A percentile compares a stretch with the other conserved stretches of the same genome.
Conservation (phyloP, 2,888 invertebrate species). For the Pyrrhosoma nymphula region DNA sequence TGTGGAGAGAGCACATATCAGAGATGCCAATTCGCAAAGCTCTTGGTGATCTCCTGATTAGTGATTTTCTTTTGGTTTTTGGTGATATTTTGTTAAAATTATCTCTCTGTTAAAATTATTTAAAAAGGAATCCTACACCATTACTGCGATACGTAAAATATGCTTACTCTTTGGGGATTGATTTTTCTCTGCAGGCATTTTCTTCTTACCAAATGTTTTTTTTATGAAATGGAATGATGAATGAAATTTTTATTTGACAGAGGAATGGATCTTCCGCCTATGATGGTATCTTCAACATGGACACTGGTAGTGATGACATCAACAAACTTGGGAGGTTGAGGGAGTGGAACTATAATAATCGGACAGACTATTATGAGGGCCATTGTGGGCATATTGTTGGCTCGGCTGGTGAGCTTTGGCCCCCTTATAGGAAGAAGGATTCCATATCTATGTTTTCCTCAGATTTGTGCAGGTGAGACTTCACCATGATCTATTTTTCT, state of each 20-base stretch:
- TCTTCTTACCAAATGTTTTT: too few relatives aligned
- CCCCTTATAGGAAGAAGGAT: slow-evolving; percentile 82
- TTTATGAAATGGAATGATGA: too few relatives aligned
- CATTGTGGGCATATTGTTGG: slow-evolving; percentile 84
- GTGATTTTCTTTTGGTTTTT: too few relatives aligned
- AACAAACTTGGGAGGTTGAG: slow-evolving; percentile 83
- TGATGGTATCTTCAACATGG: slow-evolving; percentile 89
- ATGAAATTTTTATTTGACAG: slow-evolving; percentile 77
- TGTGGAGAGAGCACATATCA: too few relatives aligned
- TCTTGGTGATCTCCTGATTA: too few relatives aligned
- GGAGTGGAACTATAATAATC: slow-evolving; percentile 85
- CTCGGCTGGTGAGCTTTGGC: slow-evolving; percentile 90
- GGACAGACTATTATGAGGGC: slow-evolving; percentile 79
- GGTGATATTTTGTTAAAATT: too few relatives aligned
- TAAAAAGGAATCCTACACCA: too few relatives aligned
- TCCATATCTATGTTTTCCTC: slow-evolving; percentile 85
- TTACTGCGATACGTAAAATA: too few relatives aligned
- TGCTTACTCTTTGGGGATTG: too few relatives aligned
- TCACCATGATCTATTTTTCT: not conserved
- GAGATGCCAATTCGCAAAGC: too few relatives aligned
- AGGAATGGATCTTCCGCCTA: slow-evolving; percentile 87
- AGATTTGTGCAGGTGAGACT: slow-evolving; percentile 84
- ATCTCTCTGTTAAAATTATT: too few relatives aligned
- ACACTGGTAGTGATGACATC: slow-evolving; percentile 84
- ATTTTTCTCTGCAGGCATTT: too few relatives aligned